Conservation (phyloP, 1,140 invertebrate genomes). For the Ceratina japonica region DNA sequence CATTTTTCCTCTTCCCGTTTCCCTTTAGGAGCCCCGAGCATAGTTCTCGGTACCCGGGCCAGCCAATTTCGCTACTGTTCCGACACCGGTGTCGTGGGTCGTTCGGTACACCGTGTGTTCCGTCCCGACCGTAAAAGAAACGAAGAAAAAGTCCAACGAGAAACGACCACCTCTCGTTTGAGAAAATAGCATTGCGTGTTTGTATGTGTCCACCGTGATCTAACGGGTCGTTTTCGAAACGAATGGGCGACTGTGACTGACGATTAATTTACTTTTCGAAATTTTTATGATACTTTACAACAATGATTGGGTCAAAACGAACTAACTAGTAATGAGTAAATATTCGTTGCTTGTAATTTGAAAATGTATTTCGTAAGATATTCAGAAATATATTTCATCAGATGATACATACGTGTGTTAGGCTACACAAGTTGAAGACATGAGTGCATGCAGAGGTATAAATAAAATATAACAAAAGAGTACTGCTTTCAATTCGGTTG, state of each 20-base stretch:
- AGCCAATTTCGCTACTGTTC: constrained; percentile 27
- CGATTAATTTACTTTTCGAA: too few species aligned
- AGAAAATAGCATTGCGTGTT: not conserved
- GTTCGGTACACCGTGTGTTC: not conserved
- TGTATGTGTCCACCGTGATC: not conserved
- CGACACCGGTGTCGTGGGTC: constrained; percentile 21
- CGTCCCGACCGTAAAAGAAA: constrained; percentile 38
- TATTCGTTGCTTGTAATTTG: too few species aligned
- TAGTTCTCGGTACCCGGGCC: not conserved
- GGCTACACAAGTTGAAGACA: too few species aligned
- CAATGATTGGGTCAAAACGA: too few species aligned
- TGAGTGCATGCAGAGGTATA: too few species aligned
- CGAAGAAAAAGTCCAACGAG: constrained; percentile 25
- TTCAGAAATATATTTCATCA: not conserved
- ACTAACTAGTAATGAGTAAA: too few species aligned
- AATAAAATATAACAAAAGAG: not conserved
- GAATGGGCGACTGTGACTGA: not conserved
- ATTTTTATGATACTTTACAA: too few species aligned
- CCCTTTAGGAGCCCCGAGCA: not conserved
- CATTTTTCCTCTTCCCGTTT: constrained; percentile 13
- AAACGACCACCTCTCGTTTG: not conserved
- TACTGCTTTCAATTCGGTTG: not conserved
- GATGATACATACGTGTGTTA: too few species aligned
- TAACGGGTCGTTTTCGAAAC: constrained; percentile 3
- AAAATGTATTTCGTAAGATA: not conserved